Conservation (phyloP, 2,113 vertebrate genomes). For the Notiomystis cincta region DNA sequence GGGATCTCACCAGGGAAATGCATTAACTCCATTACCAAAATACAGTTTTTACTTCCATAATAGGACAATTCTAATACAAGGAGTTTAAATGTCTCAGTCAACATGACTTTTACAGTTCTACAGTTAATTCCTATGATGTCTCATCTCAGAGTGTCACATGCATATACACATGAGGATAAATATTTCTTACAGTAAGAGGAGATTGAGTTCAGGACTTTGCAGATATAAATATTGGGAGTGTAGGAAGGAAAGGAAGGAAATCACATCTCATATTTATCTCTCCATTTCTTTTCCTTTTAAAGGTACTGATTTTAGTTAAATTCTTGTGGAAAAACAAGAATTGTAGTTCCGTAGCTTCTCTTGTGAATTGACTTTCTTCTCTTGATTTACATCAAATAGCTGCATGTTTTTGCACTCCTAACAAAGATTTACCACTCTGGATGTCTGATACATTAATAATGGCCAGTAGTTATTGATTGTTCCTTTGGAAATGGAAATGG, state of each 20-base stretch:
- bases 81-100: neutral
- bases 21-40: neutral
- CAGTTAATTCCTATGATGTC: neutral
- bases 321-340: neutral
- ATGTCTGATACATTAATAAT: neutral
- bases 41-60: neutral
- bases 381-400: neutral
- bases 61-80: neutral
- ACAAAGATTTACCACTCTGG: neutral
- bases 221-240: neutral
- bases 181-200: neutral
- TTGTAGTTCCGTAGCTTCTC: neutral
- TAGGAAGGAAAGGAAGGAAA: neutral
- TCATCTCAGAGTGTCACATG: neutral
- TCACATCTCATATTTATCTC: neutral
- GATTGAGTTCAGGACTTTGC: neutral
- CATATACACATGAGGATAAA: rapidly evolving
- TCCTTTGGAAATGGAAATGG: neutral
- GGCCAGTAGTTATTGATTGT: neutral
- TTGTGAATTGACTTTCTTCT: neutral
- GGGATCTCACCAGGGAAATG: neutral
- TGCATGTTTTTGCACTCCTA: neutral
- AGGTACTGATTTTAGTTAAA: neutral
- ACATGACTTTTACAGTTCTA: neutral
- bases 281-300: neutral